A percentile compares a stretch with the other conserved stretches of the same genome.
Conservation (phyloP, 2,797 vertebrate genomes). For the Simalia tracyae region DNA sequence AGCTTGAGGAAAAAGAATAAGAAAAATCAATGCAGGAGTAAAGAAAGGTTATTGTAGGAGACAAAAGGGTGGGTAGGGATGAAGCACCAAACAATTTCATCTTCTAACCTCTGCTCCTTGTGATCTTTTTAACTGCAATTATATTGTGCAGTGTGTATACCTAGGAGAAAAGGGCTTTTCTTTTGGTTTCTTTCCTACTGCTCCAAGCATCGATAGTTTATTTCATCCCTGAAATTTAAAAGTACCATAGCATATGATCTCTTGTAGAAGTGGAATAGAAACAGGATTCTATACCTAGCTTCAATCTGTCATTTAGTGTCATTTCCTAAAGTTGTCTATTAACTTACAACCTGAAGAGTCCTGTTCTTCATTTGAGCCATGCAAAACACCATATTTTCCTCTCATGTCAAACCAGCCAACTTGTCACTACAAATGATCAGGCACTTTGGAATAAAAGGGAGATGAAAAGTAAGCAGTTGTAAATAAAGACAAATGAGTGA, state of each 20-base stretch:
- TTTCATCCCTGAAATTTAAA: background rate
- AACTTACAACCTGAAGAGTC: background rate
- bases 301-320: background rate
- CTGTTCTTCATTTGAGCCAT: background rate
- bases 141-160: background rate
- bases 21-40: conserved; percentile 18
- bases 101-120: background rate
- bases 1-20: conserved; percentile 12
- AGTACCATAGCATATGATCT: background rate
- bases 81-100: conserved; percentile 2
- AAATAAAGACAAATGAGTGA: background rate
- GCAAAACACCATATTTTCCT: background rate
- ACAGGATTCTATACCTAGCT: background rate
- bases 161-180: background rate
- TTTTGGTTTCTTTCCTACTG: background rate
- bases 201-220: conserved; percentile 1
- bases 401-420: background rate
- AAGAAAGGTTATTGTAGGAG: conserved; percentile 9
- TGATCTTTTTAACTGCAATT: conserved; percentile 21
- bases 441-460: background rate
- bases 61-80: background rate
- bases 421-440: background rate
- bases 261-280: background rate
- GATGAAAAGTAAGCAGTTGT: background rate
- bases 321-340: background rate